Evolutionary conservation across 2,888 invertebrate genomes (phyloP).

Genomic region (Euplagia quadripunctaria): DNA sequence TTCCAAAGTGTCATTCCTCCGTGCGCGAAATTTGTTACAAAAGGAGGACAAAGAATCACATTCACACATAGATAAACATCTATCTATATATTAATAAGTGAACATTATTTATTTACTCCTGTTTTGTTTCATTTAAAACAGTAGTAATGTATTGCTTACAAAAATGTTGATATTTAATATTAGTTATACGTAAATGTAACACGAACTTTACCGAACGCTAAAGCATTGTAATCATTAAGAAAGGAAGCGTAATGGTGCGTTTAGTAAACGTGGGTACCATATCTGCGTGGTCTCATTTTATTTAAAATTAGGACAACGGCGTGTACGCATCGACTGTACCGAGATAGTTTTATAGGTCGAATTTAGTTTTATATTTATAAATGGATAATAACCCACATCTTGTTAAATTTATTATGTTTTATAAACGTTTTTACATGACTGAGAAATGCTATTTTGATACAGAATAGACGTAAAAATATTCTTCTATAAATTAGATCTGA

Average conservation of each 20-base stretch:
- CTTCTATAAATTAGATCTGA: neutral
- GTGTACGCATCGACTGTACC: conserved; percentile 56
- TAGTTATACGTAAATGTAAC: conserved; percentile 25
- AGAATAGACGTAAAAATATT: conserved; percentile 32
- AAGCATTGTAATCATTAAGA: conserved; percentile 48
- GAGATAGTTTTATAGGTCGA: conserved; percentile 67
- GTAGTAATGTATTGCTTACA: neutral
- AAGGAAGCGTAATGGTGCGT: conserved; percentile 46
- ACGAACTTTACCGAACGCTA: conserved; percentile 35
- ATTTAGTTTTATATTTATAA: conserved; percentile 67
- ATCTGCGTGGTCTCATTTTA: conserved; percentile 63
- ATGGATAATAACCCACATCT: conserved; percentile 65
- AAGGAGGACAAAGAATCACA: too few relatives aligned
- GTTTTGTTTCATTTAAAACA: too few relatives aligned
- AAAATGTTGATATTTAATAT: neutral
- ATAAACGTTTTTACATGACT: conserved; percentile 55
- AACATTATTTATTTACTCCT: too few relatives aligned
- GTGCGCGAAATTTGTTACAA: too few relatives aligned
- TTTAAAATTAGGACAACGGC: conserved; percentile 65
- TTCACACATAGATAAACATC: too few relatives aligned
- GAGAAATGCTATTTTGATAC: conserved; percentile 51
- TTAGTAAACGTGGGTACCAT: conserved; percentile 43
- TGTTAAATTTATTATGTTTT: conserved; percentile 61
- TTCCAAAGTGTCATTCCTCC: too few relatives aligned
- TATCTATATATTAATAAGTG: too few relatives aligned